Conservation (phyloP, 1,140 invertebrate genomes). For the Laodelphax striatellus region DNA sequence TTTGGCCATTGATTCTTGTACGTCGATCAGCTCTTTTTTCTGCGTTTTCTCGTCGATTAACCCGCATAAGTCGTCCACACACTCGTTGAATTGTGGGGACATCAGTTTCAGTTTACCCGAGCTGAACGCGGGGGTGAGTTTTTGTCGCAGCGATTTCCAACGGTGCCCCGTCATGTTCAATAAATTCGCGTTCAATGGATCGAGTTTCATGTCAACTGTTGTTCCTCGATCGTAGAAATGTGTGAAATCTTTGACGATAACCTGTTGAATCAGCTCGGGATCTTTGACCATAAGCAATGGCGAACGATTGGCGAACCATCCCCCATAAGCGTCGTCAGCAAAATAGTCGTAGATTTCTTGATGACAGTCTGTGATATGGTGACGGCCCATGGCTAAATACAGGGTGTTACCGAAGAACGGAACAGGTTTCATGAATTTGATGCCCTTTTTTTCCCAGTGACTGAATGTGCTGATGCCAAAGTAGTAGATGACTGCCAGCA, state of each 20-base stretch:
- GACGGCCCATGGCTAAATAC: background rate
- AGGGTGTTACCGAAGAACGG: constrained; percentile 20
- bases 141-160: constrained; percentile 30
- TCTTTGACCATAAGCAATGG: constrained; percentile 33
- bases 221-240: constrained; percentile 33
- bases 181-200: constrained; percentile 22
- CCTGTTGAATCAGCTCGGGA: constrained; percentile 33
- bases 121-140: constrained; percentile 26
- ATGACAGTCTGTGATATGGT: constrained; percentile 1
- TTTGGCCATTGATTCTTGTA: constrained; percentile 33
- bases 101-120: constrained; percentile 25
- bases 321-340: constrained; percentile 14
- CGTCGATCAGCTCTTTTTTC: constrained; percentile 24
- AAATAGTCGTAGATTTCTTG: constrained; percentile 13
- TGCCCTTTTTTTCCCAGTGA: constrained; percentile 30
- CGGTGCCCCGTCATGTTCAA: constrained; percentile 24
- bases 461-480: constrained; percentile 33
- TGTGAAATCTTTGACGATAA: constrained; percentile 38
- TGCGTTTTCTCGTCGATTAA: background rate
- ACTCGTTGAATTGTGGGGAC: constrained; percentile 20
- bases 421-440: constrained; percentile 16
- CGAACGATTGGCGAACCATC: constrained; percentile 15
- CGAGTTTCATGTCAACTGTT: constrained; percentile 18
- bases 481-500: constrained; percentile 19
- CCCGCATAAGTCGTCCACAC: background rate